Percentiles rank a stretch among this genome's conserved stretches.
Conservation (phyloP, 2,888 invertebrate genomes). For the Drosophila lacicola region DNA sequence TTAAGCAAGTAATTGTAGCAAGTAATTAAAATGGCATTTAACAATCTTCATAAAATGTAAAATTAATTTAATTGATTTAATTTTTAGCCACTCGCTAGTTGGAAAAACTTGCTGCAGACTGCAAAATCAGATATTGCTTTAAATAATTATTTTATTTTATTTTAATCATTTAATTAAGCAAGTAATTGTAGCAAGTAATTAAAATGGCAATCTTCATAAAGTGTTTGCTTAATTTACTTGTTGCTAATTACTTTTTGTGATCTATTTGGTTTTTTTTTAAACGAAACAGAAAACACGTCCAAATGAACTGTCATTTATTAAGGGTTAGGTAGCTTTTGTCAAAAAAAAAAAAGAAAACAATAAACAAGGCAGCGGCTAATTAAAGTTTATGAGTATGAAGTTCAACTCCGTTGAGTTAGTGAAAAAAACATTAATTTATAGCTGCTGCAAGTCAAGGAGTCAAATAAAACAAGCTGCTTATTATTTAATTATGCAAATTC, state of each 20-base stretch:
- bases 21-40: too few relatives aligned
- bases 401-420: background rate
- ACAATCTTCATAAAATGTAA: too few relatives aligned
- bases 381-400: background rate
- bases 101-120: too few relatives aligned
- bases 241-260: constrained; percentile 5
- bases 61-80: too few relatives aligned
- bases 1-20: too few relatives aligned
- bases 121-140: too few relatives aligned
- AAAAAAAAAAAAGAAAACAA: background rate
- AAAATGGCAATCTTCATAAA: too few relatives aligned
- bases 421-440: too few relatives aligned
- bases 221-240: background rate
- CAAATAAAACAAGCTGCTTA: constrained; percentile 5
- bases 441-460: constrained; percentile 4
- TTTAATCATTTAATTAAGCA: too few relatives aligned
- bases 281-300: background rate
- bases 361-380: background rate
- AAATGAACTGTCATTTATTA: constrained; percentile 5
- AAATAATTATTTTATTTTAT: too few relatives aligned
- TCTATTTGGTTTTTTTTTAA: constrained; percentile 9
- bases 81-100: too few relatives aligned
- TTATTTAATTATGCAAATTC: constrained; percentile 23
- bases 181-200: too few relatives aligned
- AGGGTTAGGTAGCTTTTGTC: constrained; percentile 1